Percentiles rank a stretch among this genome's conserved stretches.
These are phyloP conservation scores for Castor canadensis DNA, from an alignment of 2,113 vertebrate genomes.

Conservation along the genomic window DNA sequence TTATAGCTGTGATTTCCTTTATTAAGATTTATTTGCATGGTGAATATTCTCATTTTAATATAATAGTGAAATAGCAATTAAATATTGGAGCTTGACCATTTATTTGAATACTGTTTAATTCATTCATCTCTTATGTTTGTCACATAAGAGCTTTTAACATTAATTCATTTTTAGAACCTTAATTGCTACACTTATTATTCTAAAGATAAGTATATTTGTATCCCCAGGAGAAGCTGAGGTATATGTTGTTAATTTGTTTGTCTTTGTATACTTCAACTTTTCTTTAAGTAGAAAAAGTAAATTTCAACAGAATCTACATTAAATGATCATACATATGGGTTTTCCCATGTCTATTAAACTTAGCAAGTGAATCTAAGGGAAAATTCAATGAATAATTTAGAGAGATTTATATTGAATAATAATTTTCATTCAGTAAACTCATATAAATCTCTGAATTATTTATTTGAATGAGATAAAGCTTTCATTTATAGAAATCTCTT, in stretches of 20 bases:
- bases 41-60: constrained; percentile 39
- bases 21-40: constrained; percentile 52
- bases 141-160: constrained; percentile 8
- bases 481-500: not conserved
- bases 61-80: constrained; percentile 40
- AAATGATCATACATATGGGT: constrained; percentile 11
- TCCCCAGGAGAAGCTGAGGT: constrained; percentile 51
- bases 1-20: constrained; percentile 5
- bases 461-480: not conserved
- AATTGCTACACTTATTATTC: constrained; percentile 61
- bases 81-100: constrained; percentile 27
- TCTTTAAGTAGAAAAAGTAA: constrained; percentile 66
- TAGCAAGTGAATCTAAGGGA: not conserved
- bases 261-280: constrained; percentile 50
- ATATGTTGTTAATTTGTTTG: constrained; percentile 66
- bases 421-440: constrained; percentile 12
- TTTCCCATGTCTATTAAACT: constrained; percentile 6
- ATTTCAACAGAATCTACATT: constrained; percentile 59
- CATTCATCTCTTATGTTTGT: not conserved
- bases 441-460: not conserved
- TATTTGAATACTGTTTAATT: constrained; percentile 45
- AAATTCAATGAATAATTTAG: constrained; percentile 8
- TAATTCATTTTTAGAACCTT: constrained; percentile 58
- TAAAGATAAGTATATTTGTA: constrained; percentile 58
- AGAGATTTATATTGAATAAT: not conserved